phyloP scores from a whole-genome alignment of 2,888 invertebrate genomes.

The Carpatolechia fugitivella region DNA sequence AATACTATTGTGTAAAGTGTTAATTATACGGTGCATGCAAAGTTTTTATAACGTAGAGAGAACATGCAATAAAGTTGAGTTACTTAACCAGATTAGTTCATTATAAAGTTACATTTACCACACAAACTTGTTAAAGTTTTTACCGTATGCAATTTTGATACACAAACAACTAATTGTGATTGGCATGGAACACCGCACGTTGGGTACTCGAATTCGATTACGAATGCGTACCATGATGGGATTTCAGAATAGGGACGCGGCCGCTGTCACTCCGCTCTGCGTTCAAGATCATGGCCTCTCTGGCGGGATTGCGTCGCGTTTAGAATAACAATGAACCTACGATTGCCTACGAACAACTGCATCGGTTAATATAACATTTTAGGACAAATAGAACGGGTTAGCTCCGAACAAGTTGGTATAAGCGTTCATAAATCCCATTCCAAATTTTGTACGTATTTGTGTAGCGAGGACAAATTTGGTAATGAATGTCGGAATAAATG shows the following conservation, averaged over 20 bases:
- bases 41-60: constrained; percentile 10
- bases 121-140: not conserved
- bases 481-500: too few relatives aligned
- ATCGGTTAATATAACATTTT: constrained; percentile 32
- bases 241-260: constrained; percentile 48
- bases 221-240: constrained; percentile 36
- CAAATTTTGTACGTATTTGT: too few relatives aligned
- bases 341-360: constrained; percentile 44
- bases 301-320: constrained; percentile 60
- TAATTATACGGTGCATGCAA: constrained; percentile 1
- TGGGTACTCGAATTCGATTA: constrained; percentile 37
- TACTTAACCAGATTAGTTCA: constrained; percentile 1
- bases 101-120: not conserved
- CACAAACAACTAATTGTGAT: constrained; percentile 30
- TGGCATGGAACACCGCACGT: constrained; percentile 25
- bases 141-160: constrained; percentile 1
- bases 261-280: constrained; percentile 47
- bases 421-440: too few relatives aligned
- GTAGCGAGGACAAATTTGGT: too few relatives aligned
- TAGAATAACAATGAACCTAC: constrained; percentile 64
- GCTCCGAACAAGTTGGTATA: constrained; percentile 11
- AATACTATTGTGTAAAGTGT: not conserved
- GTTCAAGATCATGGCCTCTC: constrained; percentile 67
- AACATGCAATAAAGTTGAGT: constrained; percentile 1
- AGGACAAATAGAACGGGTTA: constrained; percentile 11